Evolutionary conservation across 2,888 invertebrate genomes (phyloP), one percentile per base, ranked within the genome.

Genomic region (Carpatolechia fugitivella): DNA sequence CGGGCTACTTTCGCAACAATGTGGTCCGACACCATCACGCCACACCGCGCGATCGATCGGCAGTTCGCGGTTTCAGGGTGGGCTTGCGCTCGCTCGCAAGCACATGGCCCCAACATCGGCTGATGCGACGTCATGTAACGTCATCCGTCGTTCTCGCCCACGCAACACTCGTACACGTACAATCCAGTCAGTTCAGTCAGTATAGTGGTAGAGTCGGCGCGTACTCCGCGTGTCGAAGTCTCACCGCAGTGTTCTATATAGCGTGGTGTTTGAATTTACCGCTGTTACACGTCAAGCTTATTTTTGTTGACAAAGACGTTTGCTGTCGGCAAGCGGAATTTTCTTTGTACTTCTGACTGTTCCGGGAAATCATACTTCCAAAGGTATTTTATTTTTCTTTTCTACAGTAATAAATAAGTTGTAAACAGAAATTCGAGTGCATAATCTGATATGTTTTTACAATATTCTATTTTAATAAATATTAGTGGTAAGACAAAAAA

Each of bases 11-110:
- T 87, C 86, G 80, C 78, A 84, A 78, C 55, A 58, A 58, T 67
- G 70, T 80, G 78, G 80, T 73, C 67, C 77, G 82, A 80, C 72
- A 69, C 67, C 68, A 80, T 84, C 82, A 87, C 88, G 89, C 88
- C 87, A 89, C 73, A 75, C 74, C 84, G 76, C 76, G 76, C 84
- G 78, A 85, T 80, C 72, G 72, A 69, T 76, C 70, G 66, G 64
- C 48, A 40, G 50, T 50, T 30, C 13, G 36, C 40, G 40, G 30
- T 10, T 6, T 40, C 18, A 10, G 54, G 41, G 47, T 40, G 53
- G 51, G 35, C 50, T 29, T 36, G 54, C 6, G 1, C 38, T 24
- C n/a, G n/a, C 10, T 1, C 13, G 31, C 57, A 60, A 66, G 61
- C 67, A 69, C 69, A 70, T 71, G 68, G 64, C 54, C 60, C 59